Conservation (phyloP, 2,797 vertebrate genomes). For the Helicolenus hilgendorfi region DNA sequence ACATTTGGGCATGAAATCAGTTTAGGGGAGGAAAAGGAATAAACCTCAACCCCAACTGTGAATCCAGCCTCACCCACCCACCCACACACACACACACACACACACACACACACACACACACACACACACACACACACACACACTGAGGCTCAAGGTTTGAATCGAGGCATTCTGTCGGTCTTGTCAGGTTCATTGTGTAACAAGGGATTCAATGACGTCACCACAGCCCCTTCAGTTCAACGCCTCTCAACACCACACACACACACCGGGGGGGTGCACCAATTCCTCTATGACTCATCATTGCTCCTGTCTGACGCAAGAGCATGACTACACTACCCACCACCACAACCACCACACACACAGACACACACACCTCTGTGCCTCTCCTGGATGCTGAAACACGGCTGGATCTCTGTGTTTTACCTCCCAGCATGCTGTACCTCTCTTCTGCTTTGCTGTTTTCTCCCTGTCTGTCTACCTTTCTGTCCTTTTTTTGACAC, state of each 20-base stretch:
- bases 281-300: constrained; percentile 85
- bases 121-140: not conserved
- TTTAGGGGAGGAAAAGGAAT: constrained; percentile 6
- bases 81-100: not conserved
- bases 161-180: constrained; percentile 41
- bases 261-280: constrained; percentile 28
- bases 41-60: not conserved
- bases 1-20: constrained; percentile 37
- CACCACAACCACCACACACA: not conserved
- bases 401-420: constrained; percentile 39
- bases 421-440: constrained; percentile 41
- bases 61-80: not conserved
- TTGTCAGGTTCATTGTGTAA: constrained; percentile 72
- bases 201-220: constrained; percentile 77
- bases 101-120: not conserved
- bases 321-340: constrained; percentile 63
- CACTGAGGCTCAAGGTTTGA: constrained; percentile 29
- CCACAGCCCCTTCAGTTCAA: constrained; percentile 57
- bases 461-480: constrained; percentile 14
- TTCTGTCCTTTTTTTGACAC: constrained; percentile 13
- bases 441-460: constrained; percentile 24
- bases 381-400: constrained; percentile 49
- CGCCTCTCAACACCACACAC: constrained; percentile 42
- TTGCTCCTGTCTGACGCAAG: constrained; percentile 83
- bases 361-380: constrained; percentile 3